Conservation (phyloP, 2,797 vertebrate genomes). For the Sciurus carolinensis region DNA sequence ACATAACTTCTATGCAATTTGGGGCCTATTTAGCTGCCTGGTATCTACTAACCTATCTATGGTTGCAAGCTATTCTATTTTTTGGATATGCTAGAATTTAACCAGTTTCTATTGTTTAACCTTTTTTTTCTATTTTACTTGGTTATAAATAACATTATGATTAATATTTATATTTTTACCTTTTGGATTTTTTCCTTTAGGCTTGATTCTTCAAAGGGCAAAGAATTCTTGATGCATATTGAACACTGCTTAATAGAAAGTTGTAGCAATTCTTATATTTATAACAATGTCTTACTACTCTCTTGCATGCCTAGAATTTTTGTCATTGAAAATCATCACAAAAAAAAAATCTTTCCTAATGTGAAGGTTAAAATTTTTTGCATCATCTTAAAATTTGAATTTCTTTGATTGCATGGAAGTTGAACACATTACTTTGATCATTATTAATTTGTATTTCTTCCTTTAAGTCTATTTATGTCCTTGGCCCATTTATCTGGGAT, state of each 20-base stretch:
- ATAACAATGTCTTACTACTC: neutral
- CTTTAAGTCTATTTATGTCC: neutral
- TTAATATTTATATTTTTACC: neutral
- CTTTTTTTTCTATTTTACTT: slow-evolving; percentile 10
- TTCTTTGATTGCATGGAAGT: slow-evolving; percentile 57
- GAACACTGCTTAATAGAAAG: slow-evolving; percentile 18
- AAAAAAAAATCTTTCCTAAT: neutral
- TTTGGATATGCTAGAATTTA: slow-evolving; percentile 37
- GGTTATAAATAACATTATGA: neutral
- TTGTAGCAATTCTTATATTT: neutral
- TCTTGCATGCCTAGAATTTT: neutral
- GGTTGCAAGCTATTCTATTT: neutral
- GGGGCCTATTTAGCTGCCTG: neutral
- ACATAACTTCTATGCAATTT: neutral
- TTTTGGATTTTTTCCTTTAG: slow-evolving; percentile 8
- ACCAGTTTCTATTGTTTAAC: slow-evolving; percentile 12
- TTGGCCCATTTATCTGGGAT: slow-evolving; percentile 48
- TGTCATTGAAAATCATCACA: slow-evolving; percentile 23
- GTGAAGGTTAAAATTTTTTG: neutral
- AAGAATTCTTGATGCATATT: neutral
- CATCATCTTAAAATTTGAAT: neutral
- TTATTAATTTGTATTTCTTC: slow-evolving; percentile 47
- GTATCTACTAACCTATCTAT: neutral
- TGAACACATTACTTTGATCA: neutral
- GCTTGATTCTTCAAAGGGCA: slow-evolving; percentile 13